Conservation (phyloP, 92 coral and sea anemone species). For the Zoanthus solanderi region DNA sequence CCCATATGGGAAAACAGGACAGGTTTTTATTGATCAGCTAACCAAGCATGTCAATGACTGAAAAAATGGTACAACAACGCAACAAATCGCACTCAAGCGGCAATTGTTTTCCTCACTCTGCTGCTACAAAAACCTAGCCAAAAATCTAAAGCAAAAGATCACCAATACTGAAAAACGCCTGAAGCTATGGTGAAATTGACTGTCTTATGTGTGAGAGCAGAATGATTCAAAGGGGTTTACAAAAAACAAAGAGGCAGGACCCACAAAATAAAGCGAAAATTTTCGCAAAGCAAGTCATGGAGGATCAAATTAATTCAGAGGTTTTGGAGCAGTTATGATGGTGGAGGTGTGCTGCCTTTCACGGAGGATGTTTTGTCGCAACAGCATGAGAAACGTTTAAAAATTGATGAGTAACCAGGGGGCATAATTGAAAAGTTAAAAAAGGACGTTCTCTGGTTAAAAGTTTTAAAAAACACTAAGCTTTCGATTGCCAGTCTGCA, state of each 20-base stretch:
- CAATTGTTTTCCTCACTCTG: conserved; percentile 42
- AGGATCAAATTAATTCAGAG: conserved; percentile 58
- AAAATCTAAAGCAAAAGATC: conserved; percentile 13
- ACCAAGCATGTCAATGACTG: conserved; percentile 57
- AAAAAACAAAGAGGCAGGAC: conserved; percentile 23
- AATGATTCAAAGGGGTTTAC: conserved; percentile 55
- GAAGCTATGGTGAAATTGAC: conserved; percentile 54
- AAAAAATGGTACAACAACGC: neutral
- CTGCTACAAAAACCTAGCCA: neutral
- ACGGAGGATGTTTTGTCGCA: too few relatives aligned
- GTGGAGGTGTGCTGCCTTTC: conserved; percentile 38
- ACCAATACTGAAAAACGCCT: conserved; percentile 39
- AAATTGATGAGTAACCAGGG: too few relatives aligned
- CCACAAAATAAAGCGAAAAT: conserved; percentile 29
- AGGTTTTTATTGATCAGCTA: neutral
- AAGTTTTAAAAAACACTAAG: too few relatives aligned
- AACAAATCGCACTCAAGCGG: conserved; percentile 49
- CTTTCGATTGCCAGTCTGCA: too few relatives aligned
- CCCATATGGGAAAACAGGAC: conserved; percentile 19
- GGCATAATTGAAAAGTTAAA: too few relatives aligned
- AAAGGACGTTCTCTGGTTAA: too few relatives aligned
- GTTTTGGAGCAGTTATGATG: conserved; percentile 9
- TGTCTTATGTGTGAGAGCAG: conserved; percentile 58
- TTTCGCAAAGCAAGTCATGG: conserved; percentile 72
- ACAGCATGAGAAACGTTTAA: too few relatives aligned